These are phyloP conservation scores for Calliopsis andreniformis DNA, from an alignment of 1,140 invertebrate genomes.

Conservation along the genomic window DNA sequence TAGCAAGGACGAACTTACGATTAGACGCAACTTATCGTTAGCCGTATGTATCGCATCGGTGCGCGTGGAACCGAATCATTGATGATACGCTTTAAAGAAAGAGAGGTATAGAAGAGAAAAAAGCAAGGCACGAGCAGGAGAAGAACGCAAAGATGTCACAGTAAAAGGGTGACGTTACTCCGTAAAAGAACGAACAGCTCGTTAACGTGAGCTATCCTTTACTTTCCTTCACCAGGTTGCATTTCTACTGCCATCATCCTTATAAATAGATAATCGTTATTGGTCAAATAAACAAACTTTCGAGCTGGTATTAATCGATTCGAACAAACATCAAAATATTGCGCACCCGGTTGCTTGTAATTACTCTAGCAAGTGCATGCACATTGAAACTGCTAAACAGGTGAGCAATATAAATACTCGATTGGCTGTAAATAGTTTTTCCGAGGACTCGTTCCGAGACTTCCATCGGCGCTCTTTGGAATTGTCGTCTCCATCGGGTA, in stretches of 20 bases:
- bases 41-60: conserved; percentile 5
- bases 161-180: neutral
- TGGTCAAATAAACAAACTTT: too few relatives aligned
- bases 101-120: neutral
- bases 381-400: neutral
- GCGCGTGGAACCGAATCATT: conserved; percentile 51
- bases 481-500: conserved; percentile 46
- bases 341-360: too few relatives aligned
- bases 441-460: conserved; percentile 17
- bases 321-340: too few relatives aligned
- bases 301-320: too few relatives aligned
- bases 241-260: too few relatives aligned
- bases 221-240: too few relatives aligned
- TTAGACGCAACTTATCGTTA: conserved; percentile 46
- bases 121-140: neutral
- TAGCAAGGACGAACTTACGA: conserved; percentile 37
- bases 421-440: neutral
- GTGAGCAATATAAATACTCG: neutral
- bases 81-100: neutral
- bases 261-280: too few relatives aligned
- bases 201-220: neutral
- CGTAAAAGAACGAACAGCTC: neutral
- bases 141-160: neutral
- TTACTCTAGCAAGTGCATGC: too few relatives aligned
- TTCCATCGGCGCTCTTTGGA: conserved; percentile 25